Percentiles rank a stretch among this genome's conserved stretches.
These are phyloP conservation scores for Solea senegalensis DNA, from an alignment of 2,113 vertebrate genomes.

Conservation along the genomic window DNA sequence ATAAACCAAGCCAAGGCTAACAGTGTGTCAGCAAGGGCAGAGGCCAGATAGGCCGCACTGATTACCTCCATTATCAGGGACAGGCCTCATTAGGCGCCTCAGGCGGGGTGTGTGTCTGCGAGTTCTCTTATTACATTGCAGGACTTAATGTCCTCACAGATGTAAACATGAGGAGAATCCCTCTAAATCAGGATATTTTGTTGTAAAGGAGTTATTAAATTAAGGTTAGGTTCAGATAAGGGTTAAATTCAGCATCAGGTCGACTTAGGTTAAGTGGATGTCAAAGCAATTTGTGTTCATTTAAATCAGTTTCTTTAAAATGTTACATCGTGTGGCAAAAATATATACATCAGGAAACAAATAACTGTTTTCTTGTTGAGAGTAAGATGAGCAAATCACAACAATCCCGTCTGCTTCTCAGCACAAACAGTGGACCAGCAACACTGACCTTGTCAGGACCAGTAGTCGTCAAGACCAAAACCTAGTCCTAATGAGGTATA, in stretches of 20 bases:
- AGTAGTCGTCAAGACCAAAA: too few species aligned
- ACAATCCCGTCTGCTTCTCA: too few species aligned
- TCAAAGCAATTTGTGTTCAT: not conserved
- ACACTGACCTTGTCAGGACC: too few species aligned
- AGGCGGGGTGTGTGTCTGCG: slow-evolving; percentile 14
- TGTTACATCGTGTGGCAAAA: not conserved
- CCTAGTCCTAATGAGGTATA: too few species aligned
- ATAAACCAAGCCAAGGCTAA: slow-evolving; percentile 67
- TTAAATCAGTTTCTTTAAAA: not conserved
- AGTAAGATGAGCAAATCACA: not conserved
- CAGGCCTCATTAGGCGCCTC: slow-evolving; percentile 58
- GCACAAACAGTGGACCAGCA: too few species aligned
- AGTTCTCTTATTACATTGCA: slow-evolving; percentile 16
- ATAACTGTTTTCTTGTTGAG: not conserved
- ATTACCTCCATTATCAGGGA: slow-evolving; percentile 75
- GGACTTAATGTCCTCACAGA: slow-evolving; percentile 17
- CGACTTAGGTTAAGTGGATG: not conserved
- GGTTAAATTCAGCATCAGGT: not conserved
- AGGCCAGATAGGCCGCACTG: slow-evolving; percentile 75
- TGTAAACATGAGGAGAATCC: not conserved
- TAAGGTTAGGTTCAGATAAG: not conserved
- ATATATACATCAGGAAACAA: not conserved
- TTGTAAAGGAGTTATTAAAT: not conserved
- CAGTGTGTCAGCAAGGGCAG: slow-evolving; percentile 71
- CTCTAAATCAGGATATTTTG: not conserved